phyloP scores from a whole-genome alignment of 2,888 invertebrate species.

The Pseudococcus viburni region DNA sequence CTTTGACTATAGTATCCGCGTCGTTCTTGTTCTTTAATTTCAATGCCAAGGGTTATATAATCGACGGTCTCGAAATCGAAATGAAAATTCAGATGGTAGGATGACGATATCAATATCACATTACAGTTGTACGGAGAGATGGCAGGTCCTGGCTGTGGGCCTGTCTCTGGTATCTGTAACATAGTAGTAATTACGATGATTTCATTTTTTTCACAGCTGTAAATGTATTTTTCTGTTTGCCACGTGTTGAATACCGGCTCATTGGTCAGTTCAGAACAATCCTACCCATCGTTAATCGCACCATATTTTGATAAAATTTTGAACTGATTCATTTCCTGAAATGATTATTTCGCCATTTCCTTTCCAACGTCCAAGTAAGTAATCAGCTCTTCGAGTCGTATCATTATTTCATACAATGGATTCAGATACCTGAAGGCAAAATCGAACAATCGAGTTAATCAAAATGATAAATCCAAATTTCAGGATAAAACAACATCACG shows the following conservation, averaged over 20 bases:
- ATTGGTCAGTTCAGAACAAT: not conserved
- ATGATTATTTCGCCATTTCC: too few relatives aligned
- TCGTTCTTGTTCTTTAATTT: not conserved
- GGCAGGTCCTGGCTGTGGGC: too few relatives aligned
- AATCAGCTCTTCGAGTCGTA: too few relatives aligned
- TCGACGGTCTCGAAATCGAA: not conserved
- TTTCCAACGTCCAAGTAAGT: too few relatives aligned
- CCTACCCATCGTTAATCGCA: not conserved
- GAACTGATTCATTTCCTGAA: too few relatives aligned
- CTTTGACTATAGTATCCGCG: not conserved
- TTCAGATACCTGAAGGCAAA: not conserved
- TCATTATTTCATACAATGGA: too few relatives aligned
- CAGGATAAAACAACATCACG: not conserved
- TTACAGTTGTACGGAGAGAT: too few relatives aligned
- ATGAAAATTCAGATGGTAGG: not conserved
- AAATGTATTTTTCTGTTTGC: not conserved
- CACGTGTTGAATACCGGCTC: conserved; percentile 13
- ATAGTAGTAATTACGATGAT: conserved; percentile 16
- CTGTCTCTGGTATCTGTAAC: not conserved
- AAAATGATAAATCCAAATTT: not conserved
- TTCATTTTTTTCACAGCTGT: conserved; percentile 11
- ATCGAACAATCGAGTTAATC: not conserved
- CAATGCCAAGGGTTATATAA: not conserved
- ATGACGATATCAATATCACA: not conserved
- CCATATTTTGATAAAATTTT: too few relatives aligned